Evolutionary conservation across 2,113 vertebrate species (phyloP), one percentile per base, ranked within the genome.

Genomic region (Lamprologus callipterus): DNA sequence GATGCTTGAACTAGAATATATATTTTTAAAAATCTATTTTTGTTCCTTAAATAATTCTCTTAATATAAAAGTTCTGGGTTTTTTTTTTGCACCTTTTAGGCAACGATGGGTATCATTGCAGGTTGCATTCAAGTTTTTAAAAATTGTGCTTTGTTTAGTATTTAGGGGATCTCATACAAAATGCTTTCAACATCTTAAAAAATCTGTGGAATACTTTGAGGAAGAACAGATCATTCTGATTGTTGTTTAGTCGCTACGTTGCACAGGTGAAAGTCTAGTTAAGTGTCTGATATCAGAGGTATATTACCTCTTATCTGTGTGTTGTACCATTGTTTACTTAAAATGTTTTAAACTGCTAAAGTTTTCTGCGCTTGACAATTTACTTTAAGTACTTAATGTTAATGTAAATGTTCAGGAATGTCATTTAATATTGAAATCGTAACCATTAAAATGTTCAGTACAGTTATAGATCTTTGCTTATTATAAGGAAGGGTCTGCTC

Each of bases 51-150:
- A n/a, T 40, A 8, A 63, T n/a, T 80, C 13, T 13, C 4, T 68
- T 23, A 21, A 57, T 53, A 7, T 49, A 49, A 49, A 31, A 12
- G 16, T 80, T 58, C 7, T 2, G 58, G 0, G 2, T 45, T 11
- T 0, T 1, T 0, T 2, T 53, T 79, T 45, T 19, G 8, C 5
- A 13, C 16, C 14, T 58, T 53, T 58, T n/a, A 84, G 16, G 19
- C 26, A 35, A 19, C 1, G 1, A 9, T 49, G 6, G 23, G 49
- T 73, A 10, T 84, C 82, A 37, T 65, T 65, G 60, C 89, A 91
- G 80, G 84, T 80, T 84, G 47, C 51, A 40, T 80, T 13, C 45
- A 37, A 45, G 31, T 90, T 83, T 68, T 85, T 80, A 1, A 58
- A 80, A 82, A 49, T 16, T 65, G 11, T 31, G 12, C 13, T 31